Base-by-base conservation (phyloP, 2,888 invertebrate species). In the Andrena chrysosceles region DNA sequence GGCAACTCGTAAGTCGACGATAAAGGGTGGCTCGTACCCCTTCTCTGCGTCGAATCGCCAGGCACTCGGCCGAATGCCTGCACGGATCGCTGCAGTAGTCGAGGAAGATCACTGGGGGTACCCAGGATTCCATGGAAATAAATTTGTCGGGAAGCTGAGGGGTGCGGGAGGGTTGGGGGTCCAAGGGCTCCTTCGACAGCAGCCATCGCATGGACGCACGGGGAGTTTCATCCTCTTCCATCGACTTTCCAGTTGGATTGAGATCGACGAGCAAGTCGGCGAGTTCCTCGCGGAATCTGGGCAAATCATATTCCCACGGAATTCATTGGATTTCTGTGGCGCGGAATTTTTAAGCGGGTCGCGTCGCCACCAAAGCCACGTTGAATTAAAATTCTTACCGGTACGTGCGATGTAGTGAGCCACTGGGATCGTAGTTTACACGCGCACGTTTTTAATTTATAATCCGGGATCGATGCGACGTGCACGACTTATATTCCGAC, bases 301-400 rank as follows among this genome's bases (percentile, higher is more conserved):
- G 31, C 48, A 20, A 49, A 59, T 66, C 64, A 42, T 77, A 66
- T 23, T 56, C 56, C 56, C 13, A 8, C n/a, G 26, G 42, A 33
- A 48, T 77, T 77, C 66, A 52, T 60, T 26, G 60, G 52, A 35
- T 63, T 56, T 49, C 31, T 29, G 35, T 35, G 23, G 42, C 23
- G 77, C 20, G 74, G 60, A 77, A 67, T 67, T 77, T 74, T 74
- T 66, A 23, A 74, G 66, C 66, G n/a, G 6, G 60, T 49, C 66
- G 23, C 77, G 66, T 23, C 74, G 74, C 77, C 10, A 6, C 10
- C 10, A 16, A 7, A n/a, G 29, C 29, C 20, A 10, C 26, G 66
- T n/a, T 5, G 77, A 74, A 77, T 77, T 74, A 60, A 67, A 77
- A 42, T 74, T 67, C 66, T 52, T 67, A 35, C n/a, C n/a, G 26